Evolutionary conservation across 2,113 vertebrate species (phyloP).

Genomic region (Zosterops pallidus): DNA sequence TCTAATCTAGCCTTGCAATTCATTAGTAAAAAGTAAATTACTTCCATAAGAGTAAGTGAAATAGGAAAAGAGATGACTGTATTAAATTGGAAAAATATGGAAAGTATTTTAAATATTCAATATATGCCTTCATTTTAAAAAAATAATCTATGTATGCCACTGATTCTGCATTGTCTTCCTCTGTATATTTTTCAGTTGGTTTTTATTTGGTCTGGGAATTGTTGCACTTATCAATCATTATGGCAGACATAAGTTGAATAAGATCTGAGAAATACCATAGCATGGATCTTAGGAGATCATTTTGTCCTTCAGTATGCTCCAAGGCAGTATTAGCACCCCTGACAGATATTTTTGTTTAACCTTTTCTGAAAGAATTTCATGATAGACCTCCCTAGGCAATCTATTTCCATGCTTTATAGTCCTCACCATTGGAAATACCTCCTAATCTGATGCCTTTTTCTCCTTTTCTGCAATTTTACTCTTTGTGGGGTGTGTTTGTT

Average conservation of each 20-base stretch:
- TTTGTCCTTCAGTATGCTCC: neutral
- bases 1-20: neutral
- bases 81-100: neutral
- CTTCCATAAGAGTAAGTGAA: neutral
- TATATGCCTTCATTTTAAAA: neutral
- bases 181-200: neutral
- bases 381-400: neutral
- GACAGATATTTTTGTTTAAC: neutral
- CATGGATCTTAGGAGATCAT: neutral
- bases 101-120: neutral
- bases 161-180: neutral
- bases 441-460: neutral
- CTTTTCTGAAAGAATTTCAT: neutral
- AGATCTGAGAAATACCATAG: neutral
- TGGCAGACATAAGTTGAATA: neutral
- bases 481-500: neutral
- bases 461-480: neutral
- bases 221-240: neutral
- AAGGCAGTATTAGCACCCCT: neutral
- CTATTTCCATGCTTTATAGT: neutral
- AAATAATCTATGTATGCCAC: accelerated
- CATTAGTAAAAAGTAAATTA: neutral
- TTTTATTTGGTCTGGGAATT: neutral
- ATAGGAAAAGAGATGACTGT: neutral
- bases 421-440: neutral